Conservation (phyloP, 2,113 vertebrate species). For the Acanthochromis polyacanthus region DNA sequence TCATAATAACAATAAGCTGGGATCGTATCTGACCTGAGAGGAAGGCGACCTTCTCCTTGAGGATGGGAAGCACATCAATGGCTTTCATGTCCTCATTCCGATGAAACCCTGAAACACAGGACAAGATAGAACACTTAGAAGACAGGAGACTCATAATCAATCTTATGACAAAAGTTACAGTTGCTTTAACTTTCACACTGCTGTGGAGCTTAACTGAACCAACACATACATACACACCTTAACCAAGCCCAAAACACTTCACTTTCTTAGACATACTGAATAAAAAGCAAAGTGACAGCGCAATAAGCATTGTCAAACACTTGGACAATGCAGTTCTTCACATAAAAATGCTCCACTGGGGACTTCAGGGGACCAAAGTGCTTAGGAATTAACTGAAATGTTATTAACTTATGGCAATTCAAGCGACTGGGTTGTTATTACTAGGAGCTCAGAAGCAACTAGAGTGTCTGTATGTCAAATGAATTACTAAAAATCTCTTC, state of each 20-base stretch:
- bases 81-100: constrained; percentile 99
- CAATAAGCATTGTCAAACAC: neutral
- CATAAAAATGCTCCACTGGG: neutral
- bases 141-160: neutral
- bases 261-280: too few relatives aligned
- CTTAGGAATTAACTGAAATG: neutral
- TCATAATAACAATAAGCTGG: neutral
- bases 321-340: neutral
- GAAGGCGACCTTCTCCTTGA: constrained; percentile 98
- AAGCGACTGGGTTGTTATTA: neutral
- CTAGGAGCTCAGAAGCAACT: neutral
- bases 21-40: constrained; percentile 89
- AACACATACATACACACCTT: neutral
- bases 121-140: constrained; percentile 10
- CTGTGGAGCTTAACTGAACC: neutral
- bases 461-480: neutral
- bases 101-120: constrained; percentile 91
- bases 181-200: neutral
- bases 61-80: constrained; percentile 96
- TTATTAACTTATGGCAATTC: neutral
- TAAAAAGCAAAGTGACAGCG: neutral
- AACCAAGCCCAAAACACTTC: neutral
- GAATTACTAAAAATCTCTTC: neutral
- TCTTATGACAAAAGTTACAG: neutral
- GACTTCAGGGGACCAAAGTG: too few relatives aligned